These are phyloP conservation scores for Phalloptychus januarius DNA, from an alignment of 2,797 vertebrate genomes.

Conservation along the genomic window DNA sequence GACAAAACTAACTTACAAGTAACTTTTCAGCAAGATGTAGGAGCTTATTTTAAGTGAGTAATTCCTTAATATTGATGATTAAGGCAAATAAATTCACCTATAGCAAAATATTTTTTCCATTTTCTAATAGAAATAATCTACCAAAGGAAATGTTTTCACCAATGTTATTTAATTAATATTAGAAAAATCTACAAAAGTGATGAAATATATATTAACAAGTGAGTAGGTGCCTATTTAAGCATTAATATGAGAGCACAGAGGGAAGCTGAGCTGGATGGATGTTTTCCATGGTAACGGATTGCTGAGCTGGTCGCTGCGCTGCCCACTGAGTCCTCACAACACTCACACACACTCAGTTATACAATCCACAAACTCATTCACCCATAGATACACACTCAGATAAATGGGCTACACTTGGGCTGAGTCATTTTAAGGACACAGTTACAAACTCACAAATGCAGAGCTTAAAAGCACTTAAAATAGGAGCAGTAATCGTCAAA, in stretches of 20 bases:
- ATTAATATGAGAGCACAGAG: background rate
- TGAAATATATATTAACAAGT: background rate
- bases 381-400: constrained; percentile 1
- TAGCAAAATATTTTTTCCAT: too few relatives aligned
- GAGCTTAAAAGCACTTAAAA: background rate
- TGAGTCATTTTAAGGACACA: constrained; percentile 22
- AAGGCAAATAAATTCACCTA: too few relatives aligned
- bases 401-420: constrained; percentile 12
- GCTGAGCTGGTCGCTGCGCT: constrained; percentile 78
- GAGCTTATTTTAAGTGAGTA: too few relatives aligned
- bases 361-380: constrained; percentile 28
- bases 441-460: background rate
- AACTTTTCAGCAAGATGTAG: too few relatives aligned
- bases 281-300: constrained; percentile 84
- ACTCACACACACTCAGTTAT: constrained; percentile 27
- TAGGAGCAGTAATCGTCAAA: constrained; percentile 2
- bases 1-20: too few relatives aligned
- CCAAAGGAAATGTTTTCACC: too few relatives aligned
- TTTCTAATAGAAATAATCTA: too few relatives aligned
- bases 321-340: constrained; percentile 77
- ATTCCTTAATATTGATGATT: too few relatives aligned
- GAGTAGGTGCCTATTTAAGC: background rate
- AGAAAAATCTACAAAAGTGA: background rate
- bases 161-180: too few relatives aligned
- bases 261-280: constrained; percentile 34